Percentiles rank a stretch among this genome's conserved stretches.
phyloP scores from a whole-genome alignment of 2,113 vertebrate genomes.

The Stictonetta naevosa region DNA sequence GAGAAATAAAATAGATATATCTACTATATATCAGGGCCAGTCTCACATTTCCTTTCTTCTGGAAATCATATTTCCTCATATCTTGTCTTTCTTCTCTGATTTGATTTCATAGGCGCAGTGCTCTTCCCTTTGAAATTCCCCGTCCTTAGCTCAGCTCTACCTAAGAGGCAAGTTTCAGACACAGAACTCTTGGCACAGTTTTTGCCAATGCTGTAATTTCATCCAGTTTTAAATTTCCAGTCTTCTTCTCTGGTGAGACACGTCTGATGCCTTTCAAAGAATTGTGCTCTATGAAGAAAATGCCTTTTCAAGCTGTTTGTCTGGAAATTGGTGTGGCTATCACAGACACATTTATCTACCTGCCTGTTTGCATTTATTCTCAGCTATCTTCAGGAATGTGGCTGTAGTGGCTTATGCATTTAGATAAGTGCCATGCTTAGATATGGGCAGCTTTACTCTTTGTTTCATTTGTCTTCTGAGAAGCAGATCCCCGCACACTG shows the following conservation, averaged over 20 bases:
- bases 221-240: not conserved
- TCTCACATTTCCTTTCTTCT: not conserved
- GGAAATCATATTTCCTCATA: not conserved
- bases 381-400: not conserved
- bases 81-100: not conserved
- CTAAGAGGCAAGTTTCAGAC: not conserved
- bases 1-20: slow-evolving; percentile 20
- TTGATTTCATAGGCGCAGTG: not conserved
- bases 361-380: not conserved
- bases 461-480: not conserved
- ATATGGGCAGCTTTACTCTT: not conserved
- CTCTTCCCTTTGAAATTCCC: slow-evolving; percentile 25
- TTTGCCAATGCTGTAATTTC: not conserved
- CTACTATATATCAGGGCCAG: not conserved
- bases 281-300: not conserved
- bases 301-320: not conserved
- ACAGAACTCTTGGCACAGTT: not conserved
- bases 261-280: not conserved
- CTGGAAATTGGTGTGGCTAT: not conserved
- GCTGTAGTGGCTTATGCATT: not conserved
- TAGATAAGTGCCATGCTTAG: not conserved
- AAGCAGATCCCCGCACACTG: not conserved
- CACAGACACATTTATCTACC: not conserved
- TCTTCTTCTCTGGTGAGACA: not conserved
- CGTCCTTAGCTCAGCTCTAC: not conserved